Conservation (phyloP, 2,113 vertebrate species). For the Zosterops pallidus region DNA sequence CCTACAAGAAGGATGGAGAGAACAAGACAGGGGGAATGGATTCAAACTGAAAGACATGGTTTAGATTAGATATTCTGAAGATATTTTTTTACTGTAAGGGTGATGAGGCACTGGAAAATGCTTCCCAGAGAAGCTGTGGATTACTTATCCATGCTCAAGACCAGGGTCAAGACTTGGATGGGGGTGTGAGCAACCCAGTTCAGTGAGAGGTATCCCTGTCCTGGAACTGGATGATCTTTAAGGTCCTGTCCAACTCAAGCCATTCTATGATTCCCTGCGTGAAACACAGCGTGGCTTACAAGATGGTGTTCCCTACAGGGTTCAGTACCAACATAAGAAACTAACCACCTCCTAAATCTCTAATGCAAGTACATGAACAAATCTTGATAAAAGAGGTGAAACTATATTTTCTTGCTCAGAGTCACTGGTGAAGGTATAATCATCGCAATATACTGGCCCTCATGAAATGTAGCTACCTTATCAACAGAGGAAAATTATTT, state of each 20-base stretch:
- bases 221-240: neutral
- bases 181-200: neutral
- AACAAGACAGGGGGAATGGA: neutral
- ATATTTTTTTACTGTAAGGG: neutral
- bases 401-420: neutral
- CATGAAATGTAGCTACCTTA: neutral
- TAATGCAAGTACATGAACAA: neutral
- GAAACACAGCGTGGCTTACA: neutral
- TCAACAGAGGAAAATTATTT: neutral
- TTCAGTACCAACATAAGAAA: neutral
- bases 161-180: neutral
- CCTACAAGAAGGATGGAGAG: neutral
- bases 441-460: neutral
- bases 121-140: neutral
- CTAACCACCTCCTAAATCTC: neutral
- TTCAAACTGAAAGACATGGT: neutral
- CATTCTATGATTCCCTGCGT: neutral
- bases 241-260: neutral
- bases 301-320: neutral
- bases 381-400: neutral
- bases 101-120: neutral
- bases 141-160: neutral
- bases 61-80: neutral
- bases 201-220: neutral
- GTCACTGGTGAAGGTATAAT: neutral